Percentiles rank a stretch among this genome's conserved stretches.
Evolutionary conservation across 2,113 vertebrate genomes (phyloP).

Genomic region (Verasper variegatus): DNA sequence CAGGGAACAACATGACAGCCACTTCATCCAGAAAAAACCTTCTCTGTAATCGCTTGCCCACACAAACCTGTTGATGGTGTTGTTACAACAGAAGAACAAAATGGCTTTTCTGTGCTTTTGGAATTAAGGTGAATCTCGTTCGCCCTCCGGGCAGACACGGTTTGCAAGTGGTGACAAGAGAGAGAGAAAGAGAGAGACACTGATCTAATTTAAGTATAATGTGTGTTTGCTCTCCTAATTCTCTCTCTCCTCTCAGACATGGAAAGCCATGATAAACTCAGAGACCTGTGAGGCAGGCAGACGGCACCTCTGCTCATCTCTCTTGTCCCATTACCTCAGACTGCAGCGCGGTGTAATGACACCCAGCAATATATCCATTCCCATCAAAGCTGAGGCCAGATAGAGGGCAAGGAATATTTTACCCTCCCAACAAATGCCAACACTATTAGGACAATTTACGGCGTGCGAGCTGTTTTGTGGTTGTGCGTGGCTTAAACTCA

Average conservation of each 20-base stretch:
- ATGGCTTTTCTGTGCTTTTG: constrained; percentile 61
- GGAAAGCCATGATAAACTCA: constrained; percentile 57
- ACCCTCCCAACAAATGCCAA: constrained; percentile 39
- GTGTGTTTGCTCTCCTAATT: constrained; percentile 62
- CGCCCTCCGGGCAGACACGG: constrained; percentile 41
- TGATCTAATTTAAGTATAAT: constrained; percentile 66
- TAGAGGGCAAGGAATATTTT: constrained; percentile 40
- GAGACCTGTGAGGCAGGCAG: constrained; percentile 34
- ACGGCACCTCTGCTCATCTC: constrained; percentile 40
- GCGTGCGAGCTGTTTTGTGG: background rate
- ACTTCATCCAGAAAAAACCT: constrained; percentile 36
- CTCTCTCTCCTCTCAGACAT: constrained; percentile 41
- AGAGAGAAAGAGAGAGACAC: constrained; percentile 26
- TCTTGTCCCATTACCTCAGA: constrained; percentile 52
- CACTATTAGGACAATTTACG: constrained; percentile 12
- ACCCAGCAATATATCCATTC: constrained; percentile 25
- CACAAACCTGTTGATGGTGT: constrained; percentile 59
- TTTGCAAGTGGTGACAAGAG: constrained; percentile 27
- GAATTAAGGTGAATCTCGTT: constrained; percentile 64
- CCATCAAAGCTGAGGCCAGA: constrained; percentile 51
- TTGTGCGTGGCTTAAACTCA: constrained; percentile 15
- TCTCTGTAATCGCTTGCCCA: constrained; percentile 54
- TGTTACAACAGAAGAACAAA: constrained; percentile 52
- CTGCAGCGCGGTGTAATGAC: constrained; percentile 28
- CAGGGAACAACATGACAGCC: constrained; percentile 34